Conservation (phyloP, 1,140 invertebrate genomes). For the Aphelinus certus region DNA sequence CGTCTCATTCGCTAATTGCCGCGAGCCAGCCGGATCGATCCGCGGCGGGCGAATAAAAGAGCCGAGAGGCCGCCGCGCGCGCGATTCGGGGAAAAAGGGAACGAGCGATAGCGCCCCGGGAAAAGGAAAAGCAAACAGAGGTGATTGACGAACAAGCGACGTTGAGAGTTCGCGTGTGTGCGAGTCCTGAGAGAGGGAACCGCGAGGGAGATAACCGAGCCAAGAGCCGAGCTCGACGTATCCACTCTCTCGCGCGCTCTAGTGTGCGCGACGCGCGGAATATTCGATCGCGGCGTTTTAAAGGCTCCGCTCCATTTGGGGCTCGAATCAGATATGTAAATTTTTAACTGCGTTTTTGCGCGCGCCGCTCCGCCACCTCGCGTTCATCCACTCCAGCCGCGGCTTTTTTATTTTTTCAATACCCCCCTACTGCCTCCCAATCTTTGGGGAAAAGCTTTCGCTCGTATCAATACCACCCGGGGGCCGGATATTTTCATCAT, state of each 20-base stretch:
- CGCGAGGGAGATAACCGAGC: conserved; percentile 2
- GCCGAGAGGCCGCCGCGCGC: background rate
- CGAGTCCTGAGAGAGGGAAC: background rate
- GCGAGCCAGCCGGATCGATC: conserved; percentile 9
- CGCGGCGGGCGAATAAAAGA: background rate
- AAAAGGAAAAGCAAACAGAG: background rate
- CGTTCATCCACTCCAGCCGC: background rate
- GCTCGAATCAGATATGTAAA: conserved; percentile 26
- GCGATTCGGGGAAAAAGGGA: background rate
- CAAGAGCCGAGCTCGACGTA: background rate
- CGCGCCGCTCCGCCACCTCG: background rate
- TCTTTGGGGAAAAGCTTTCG: no score
- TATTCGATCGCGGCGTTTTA: conserved; percentile 20
- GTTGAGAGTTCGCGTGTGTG: conserved; percentile 9
- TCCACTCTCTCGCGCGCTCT: background rate
- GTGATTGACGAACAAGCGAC: conserved; percentile 41
- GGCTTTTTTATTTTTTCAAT: no score
- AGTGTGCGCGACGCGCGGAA: conserved; percentile 6
- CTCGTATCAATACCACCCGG: no score
- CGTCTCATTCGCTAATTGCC: conserved; percentile 23
- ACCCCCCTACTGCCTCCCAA: no score
- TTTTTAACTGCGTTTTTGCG: conserved; percentile 15
- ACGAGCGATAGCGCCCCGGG: background rate
- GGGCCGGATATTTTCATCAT: no score
- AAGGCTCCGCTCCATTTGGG: conserved; percentile 16